phyloP scores from a whole-genome alignment of 2,888 invertebrate genomes.

The Deilephila porcellus region DNA sequence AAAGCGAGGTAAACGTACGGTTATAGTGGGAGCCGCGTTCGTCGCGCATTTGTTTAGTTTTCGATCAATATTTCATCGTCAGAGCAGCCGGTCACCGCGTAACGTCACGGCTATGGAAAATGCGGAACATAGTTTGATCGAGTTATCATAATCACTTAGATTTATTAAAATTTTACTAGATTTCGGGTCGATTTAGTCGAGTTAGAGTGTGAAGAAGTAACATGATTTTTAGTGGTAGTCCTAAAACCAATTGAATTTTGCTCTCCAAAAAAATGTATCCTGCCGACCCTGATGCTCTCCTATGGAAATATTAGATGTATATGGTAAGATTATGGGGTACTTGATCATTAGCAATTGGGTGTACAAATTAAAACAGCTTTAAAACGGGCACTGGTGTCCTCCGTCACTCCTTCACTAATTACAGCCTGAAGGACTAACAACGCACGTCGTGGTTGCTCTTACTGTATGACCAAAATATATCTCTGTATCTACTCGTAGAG shows the following conservation, averaged over 20 bases:
- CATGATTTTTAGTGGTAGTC: neutral
- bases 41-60: conserved; percentile 64
- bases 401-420: too few relatives aligned
- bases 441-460: too few relatives aligned
- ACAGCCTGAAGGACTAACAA: too few relatives aligned
- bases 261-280: too few relatives aligned
- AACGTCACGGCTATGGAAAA: conserved; percentile 52
- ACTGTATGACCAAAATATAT: too few relatives aligned
- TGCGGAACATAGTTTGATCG: conserved; percentile 41
- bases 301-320: too few relatives aligned
- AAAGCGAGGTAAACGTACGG: conserved; percentile 10
- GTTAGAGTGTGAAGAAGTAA: neutral
- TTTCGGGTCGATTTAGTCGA: neutral
- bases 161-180: neutral
- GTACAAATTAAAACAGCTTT: too few relatives aligned
- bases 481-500: too few relatives aligned
- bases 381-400: too few relatives aligned
- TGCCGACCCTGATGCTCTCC: too few relatives aligned
- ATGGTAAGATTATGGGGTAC: too few relatives aligned
- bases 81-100: conserved; percentile 65
- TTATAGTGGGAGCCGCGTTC: conserved; percentile 11
- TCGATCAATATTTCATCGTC: conserved; percentile 74
- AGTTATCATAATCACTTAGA: conserved; percentile 13
- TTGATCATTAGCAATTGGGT: too few relatives aligned
- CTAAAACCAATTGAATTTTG: neutral